These are phyloP conservation scores for Spea hammondii DNA, from an alignment of 2,797 vertebrate species.

Conservation along the genomic window DNA sequence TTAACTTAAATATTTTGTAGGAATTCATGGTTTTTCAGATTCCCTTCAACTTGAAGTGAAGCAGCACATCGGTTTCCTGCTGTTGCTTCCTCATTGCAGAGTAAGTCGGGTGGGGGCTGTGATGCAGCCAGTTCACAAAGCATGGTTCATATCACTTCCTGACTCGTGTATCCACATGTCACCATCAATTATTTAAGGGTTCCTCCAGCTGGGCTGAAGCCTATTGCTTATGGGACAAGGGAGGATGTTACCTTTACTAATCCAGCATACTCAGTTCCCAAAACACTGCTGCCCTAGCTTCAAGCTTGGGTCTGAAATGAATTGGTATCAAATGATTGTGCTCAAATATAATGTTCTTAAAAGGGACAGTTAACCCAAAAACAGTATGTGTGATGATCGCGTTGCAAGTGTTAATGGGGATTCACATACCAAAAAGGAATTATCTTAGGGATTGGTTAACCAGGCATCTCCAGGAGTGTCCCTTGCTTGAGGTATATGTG, in stretches of 20 bases:
- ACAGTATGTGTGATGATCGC: too few species aligned
- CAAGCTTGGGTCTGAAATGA: neutral
- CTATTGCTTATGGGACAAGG: slow-evolving; percentile 13
- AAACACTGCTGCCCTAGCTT: neutral
- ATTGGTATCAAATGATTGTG: too few species aligned
- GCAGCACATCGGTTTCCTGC: slow-evolving; percentile 25
- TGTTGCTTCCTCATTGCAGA: slow-evolving; percentile 27
- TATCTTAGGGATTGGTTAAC: too few species aligned
- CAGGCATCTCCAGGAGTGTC: too few species aligned
- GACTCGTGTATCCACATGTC: slow-evolving; percentile 41
- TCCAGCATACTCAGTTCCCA: neutral
- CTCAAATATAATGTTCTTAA: too few species aligned
- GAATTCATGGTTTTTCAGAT: too few species aligned
- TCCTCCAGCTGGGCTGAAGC: slow-evolving; percentile 26
- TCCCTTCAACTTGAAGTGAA: slow-evolving; percentile 1
- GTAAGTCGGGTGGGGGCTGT: neutral
- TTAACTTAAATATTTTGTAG: too few species aligned
- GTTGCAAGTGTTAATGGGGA: too few species aligned
- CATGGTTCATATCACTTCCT: slow-evolving; percentile 41
- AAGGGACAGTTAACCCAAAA: too few species aligned
- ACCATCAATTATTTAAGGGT: slow-evolving; percentile 42
- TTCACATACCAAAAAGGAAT: too few species aligned
- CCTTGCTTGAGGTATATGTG: too few species aligned
- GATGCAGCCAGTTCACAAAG: slow-evolving; percentile 23
- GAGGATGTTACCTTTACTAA: slow-evolving; percentile 18